phyloP scores from a whole-genome alignment of 2,113 vertebrate species.

The Coptodon rendalli region DNA sequence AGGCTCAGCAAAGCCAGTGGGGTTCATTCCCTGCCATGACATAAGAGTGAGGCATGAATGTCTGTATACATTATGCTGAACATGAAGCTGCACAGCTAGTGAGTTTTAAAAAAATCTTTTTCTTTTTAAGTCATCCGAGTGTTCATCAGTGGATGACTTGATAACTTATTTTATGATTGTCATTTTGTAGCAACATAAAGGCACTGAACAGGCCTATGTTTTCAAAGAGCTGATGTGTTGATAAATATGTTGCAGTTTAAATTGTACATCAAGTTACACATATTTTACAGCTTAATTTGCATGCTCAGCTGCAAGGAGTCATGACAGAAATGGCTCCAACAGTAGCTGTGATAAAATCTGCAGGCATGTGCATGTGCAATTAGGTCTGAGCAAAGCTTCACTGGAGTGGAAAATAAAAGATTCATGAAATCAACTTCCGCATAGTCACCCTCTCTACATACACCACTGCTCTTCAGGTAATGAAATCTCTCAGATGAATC shows the following conservation, averaged over 20 bases:
- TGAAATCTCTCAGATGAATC: not conserved
- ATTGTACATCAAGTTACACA: not conserved
- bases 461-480: not conserved
- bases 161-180: not conserved
- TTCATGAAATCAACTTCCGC: conserved; percentile 32
- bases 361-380: not conserved
- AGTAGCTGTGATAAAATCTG: not conserved
- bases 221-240: not conserved
- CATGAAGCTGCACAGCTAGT: not conserved
- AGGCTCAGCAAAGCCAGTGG: not conserved
- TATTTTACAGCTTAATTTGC: not conserved
- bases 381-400: not conserved
- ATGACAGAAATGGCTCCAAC: not conserved
- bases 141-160: not conserved
- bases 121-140: not conserved
- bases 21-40: not conserved
- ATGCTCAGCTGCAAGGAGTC: not conserved
- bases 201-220: not conserved
- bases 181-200: not conserved
- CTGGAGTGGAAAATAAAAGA: conserved; percentile 18
- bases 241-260: not conserved
- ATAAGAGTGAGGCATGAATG: not conserved
- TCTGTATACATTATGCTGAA: not conserved
- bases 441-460: not conserved
- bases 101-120: not conserved